phyloP scores from a whole-genome alignment of 2,113 vertebrate species.

The Cynoglossus semilaevis region DNA sequence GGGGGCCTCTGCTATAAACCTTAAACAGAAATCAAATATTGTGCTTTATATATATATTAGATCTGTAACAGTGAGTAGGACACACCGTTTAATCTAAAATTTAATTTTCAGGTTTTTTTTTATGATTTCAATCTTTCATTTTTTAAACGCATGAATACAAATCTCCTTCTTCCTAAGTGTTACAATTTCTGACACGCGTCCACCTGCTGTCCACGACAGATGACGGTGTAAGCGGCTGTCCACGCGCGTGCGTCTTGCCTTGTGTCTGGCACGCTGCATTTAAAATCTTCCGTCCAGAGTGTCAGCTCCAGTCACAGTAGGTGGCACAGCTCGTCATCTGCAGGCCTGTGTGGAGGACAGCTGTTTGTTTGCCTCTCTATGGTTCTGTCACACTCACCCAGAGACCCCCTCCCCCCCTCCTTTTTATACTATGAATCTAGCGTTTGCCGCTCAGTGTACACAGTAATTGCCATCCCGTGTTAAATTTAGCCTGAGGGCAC shows the following conservation, averaged over 20 bases:
- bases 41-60: too few relatives aligned
- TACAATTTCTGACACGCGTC: conserved; percentile 40
- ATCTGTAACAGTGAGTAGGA: too few relatives aligned
- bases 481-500: conserved; percentile 47
- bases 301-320: conserved; percentile 67
- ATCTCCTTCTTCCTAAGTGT: conserved; percentile 15
- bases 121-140: conserved; percentile 44
- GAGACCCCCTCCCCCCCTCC: conserved; percentile 37
- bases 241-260: conserved; percentile 6
- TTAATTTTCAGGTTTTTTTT: conserved; percentile 9
- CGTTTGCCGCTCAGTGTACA: conserved; percentile 52
- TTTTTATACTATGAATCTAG: conserved; percentile 62
- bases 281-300: conserved; percentile 41
- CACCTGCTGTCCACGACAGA: conserved; percentile 41
- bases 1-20: too few relatives aligned
- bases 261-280: conserved; percentile 31
- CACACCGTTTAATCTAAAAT: too few relatives aligned
- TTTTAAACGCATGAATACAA: conserved; percentile 41
- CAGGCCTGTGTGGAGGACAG: conserved; percentile 58
- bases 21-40: too few relatives aligned
- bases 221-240: conserved; percentile 12
- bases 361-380: conserved; percentile 50
- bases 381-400: conserved; percentile 29
- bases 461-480: conserved; percentile 61
- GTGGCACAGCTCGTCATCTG: conserved; percentile 64